Evolutionary conservation across 2,113 vertebrate species (phyloP), one percentile per base, ranked within the genome.

Genomic region (Cheilinus undulatus): DNA sequence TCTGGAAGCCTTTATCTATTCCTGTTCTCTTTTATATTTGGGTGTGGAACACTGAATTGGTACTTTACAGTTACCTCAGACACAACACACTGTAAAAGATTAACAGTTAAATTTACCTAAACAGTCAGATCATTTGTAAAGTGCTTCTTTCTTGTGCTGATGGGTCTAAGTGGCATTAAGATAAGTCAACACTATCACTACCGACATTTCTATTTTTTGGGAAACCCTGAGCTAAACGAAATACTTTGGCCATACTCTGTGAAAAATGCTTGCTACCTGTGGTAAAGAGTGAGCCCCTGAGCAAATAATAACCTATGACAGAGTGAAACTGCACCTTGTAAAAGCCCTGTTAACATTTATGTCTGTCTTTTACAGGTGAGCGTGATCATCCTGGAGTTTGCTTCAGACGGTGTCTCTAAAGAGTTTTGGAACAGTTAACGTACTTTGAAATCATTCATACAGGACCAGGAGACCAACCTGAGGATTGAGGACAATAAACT

Each of bases 321-420:
- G 27, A 24, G 8, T 24, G 3, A 17, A 32, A 20, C 32, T 5
- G 34, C 8, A 43, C 38, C 28, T 1, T 48, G 9, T 20, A 24
- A 24, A 46, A 28, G 42, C 26, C 38, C 13, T 38, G 42, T 62
- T 45, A 17, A 68, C 54, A 71, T 67, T 14, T 48, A 7, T 15
- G 13, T 85, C 58, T 86, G 51, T 80, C 68, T 89, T 68, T 83
- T 87, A 34, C 73, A 92, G 91, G 82, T 84, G 76, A 85, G 57
- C 75, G 70, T 73, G 36, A 46, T 63, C 17, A 5, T 23, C 28
- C 42, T 61, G 32, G 43, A 69, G 34, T 38, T 59, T 50, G 34
- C 50, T 69, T 76, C 36, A 56, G 63, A 86, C 65, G 28, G n/a
- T n/a, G n/a, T n/a, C n/a, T n/a, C n/a, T n/a, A n/a, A n/a, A n/a